Evolutionary conservation across 2,113 vertebrate genomes (phyloP), one percentile per base, ranked within the genome.

Genomic region (Nibea coibor): DNA sequence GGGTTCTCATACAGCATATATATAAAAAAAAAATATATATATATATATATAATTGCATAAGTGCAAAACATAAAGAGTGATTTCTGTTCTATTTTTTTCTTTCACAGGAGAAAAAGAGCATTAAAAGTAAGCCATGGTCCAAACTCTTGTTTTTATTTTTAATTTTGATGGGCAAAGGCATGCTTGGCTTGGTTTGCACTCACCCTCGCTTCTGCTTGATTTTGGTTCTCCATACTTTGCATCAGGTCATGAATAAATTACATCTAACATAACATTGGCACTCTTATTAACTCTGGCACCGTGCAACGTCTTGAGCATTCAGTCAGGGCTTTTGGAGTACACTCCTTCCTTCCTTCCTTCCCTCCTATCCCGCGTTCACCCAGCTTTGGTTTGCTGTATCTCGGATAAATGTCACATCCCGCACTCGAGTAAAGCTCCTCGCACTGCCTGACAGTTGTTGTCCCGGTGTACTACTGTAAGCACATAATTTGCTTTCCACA

Each of bases 81-180:
- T 95, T 89, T 92, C 64, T 95, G 89, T 89, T 92, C 81, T 93
- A 91, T 90, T 94, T 93, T 93, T 93, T 94, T 94, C 94, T 94
- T 95, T 95, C 94, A 93, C 95, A 96, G 95, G 95, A 95, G 94
- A 96, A 94, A 96, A 95, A 95, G 95, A 96, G 93, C 95, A 95
- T 94, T 96, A 95, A 96, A 96, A 95, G 95, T 96, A 96, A 96
- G 95, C 92, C 87, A 88, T 92, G 88, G 86, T 94, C 93, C 91
- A 93, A 91, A 93, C 75, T 90, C 65, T 84, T 87, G 75, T 85
- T 70, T 84, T 47, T 73, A 39, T 51, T 88, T 35, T 26, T 72
- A 35, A 67, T 28, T 57, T 24, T 54, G 61, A 64, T 75, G 77
- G 75, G 85, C 87, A 93, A 92, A 91, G 88, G 93, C 94, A 96